Evolutionary conservation across 2,797 vertebrate genomes (phyloP), one percentile per base, ranked within the genome.

Genomic region (Sebastes dallii): DNA sequence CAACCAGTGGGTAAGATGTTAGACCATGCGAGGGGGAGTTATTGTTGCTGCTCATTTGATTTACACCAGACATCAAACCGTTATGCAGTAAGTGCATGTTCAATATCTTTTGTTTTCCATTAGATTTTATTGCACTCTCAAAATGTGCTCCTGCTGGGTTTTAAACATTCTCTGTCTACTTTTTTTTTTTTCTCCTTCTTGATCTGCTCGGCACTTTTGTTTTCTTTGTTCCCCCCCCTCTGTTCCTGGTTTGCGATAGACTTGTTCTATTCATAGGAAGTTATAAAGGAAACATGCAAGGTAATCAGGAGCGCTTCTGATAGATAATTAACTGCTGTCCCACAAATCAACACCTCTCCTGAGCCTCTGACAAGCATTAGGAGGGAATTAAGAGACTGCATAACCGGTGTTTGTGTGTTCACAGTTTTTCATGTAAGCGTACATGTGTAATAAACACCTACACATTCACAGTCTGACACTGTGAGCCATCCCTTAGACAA

Each of bases 251-350:
- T 50, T 52, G 11, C 24, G 3, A 69, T 13, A 54, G 42, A 80
- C 52, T 66, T 66, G 72, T 69, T 83, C 50, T 73, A 29, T 83
- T 72, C 32, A 64, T 34, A 24, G 29, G n/a, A 34, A 32, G 24
- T 77, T 68, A 68, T 10, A 68, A 78, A 71, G 6, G 18, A 60
- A 62, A 62, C 74, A n/a, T 72, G 27, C 22, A 46, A 79, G 25
- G 30, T 83, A 81, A 81, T 80, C 27, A 69, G 58, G 24, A 75
- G 67, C 13, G 4, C 66, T 20, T 84, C 66, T 67, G 65, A 59
- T 56, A 55, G 62, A 73, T 83, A 80, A 82, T 81, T 77, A 64
- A 27, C 72, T 39, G 8, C 65, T 64, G 56, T 87, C 66, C 69
- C 29, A 60, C 70, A 66, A 68, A 78, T 78, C 64, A 78, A 50